Base-by-base conservation (phyloP, 2,113 vertebrate species). In the Gymnorhina tibicen region DNA sequence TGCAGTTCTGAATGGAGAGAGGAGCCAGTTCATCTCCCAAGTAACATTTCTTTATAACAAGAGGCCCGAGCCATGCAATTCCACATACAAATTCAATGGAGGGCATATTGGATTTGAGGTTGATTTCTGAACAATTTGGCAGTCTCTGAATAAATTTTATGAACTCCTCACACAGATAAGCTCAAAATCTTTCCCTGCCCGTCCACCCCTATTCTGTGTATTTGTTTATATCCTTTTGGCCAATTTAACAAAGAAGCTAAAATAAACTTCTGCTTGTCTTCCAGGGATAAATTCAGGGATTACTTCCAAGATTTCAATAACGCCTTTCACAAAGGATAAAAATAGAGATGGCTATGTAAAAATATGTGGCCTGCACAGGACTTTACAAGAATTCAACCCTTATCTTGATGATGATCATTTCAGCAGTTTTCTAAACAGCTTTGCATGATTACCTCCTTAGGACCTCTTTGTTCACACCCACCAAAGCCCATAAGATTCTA, bases 241-340 rank as follows among this genome's bases (percentile, higher is more conserved):
- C 44, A 19, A 67, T 85, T 77, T 79, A 91, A 89, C 66, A 87
- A 80, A 85, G 67, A 59, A 94, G 30, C 32, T 79, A 52, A 95
- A 93, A 91, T 76, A 89, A 96, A 85, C 52, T 84, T 90, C 91
- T 87, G 32, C 49, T 59, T 97, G 21, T 94, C 83, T 97, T 97
- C 49, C 93, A 98, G 97, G 73, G 89, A 97, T 63, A 95, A 94
- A 92, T 97, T 98, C 44, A 87, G 93, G 68, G 94, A 94, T 37
- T 93, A 82, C 16, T 88, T 96, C 42, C 89, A 97, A 39, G 97
- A 97, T 33, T 97, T 98, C 84, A 97, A 70, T 83, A 86, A 91
- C 4, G 60, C 84, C 2, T 94, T 98, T 86, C 30, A 64, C 44
- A 80, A 81, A 58, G 47, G 93, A 97, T 32, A 94, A 86, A 67